Conservation (phyloP, 2,888 invertebrate genomes). For the Glaucopsyche alexis region DNA sequence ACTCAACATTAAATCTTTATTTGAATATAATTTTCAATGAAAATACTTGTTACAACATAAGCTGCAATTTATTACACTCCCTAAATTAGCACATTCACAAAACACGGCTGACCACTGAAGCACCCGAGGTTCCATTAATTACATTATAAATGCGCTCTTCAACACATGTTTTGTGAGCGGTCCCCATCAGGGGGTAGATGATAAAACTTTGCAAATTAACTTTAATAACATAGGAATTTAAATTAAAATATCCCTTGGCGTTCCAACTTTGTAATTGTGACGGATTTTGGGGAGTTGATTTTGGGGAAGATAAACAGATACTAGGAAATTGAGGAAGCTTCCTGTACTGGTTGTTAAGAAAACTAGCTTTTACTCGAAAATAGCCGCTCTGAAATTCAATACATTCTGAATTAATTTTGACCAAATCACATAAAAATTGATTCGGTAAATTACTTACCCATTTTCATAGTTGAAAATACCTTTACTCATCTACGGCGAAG, state of each 20-base stretch:
- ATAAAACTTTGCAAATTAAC: slow-evolving; percentile 23
- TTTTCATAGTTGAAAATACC: too few species aligned
- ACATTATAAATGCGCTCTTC: slow-evolving; percentile 15
- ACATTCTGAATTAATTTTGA: too few species aligned
- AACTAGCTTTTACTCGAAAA: not conserved
- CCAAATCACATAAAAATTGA: too few species aligned
- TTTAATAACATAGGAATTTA: slow-evolving; percentile 23
- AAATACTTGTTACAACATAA: not conserved
- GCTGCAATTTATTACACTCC: slow-evolving; percentile 2
- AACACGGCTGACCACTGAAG: slow-evolving; percentile 14
- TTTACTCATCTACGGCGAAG: too few species aligned
- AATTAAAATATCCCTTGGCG: slow-evolving; percentile 23
- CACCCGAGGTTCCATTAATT: slow-evolving; percentile 13
- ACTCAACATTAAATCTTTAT: too few species aligned
- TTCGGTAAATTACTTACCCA: too few species aligned
- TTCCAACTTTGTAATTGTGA: slow-evolving; percentile 9
- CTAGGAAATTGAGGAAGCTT: not conserved
- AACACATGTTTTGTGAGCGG: slow-evolving; percentile 16
- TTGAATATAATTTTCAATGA: not conserved
- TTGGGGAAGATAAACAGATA: not conserved
- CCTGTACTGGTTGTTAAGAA: not conserved
- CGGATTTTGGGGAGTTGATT: not conserved
- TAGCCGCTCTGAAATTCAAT: too few species aligned
- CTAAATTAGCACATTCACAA: slow-evolving; percentile 10
- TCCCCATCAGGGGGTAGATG: slow-evolving; percentile 17